These are phyloP conservation scores for Tenebrio molitor DNA, from an alignment of 1,140 invertebrate species.

Conservation along the genomic window DNA sequence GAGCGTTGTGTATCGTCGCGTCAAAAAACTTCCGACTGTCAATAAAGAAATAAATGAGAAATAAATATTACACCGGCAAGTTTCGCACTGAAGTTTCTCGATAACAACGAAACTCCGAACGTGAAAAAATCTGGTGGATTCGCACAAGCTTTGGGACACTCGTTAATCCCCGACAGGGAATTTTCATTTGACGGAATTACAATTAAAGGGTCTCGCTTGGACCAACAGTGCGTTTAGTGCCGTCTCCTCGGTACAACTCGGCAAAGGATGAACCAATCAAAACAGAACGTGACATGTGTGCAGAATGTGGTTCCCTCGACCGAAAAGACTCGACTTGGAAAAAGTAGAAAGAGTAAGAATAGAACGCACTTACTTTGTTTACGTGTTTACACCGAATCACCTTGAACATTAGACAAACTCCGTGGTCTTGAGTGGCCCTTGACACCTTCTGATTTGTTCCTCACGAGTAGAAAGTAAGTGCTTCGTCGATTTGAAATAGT, in stretches of 20 bases:
- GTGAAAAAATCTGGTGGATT: too few relatives aligned
- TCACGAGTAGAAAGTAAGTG: too few relatives aligned
- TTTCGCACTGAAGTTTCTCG: too few relatives aligned
- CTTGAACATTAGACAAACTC: constrained; percentile 11
- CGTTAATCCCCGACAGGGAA: too few relatives aligned
- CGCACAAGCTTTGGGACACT: too few relatives aligned
- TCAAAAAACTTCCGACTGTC: too few relatives aligned
- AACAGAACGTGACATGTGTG: constrained; percentile 13
- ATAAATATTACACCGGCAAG: too few relatives aligned
- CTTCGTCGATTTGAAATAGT: neutral
- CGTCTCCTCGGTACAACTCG: neutral
- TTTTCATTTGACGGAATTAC: too few relatives aligned
- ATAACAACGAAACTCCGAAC: too few relatives aligned
- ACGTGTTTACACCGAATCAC: constrained; percentile 19
- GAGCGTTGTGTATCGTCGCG: too few relatives aligned
- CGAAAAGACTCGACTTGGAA: neutral
- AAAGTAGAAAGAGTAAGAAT: neutral
- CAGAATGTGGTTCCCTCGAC: neutral
- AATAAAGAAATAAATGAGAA: too few relatives aligned
- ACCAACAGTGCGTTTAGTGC: neutral
- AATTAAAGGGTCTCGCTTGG: too few relatives aligned
- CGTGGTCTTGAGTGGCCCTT: neutral
- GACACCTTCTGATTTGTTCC: neutral
- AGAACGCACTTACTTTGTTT: constrained; percentile 25
- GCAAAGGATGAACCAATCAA: constrained; percentile 24